Evolutionary conservation across 2,888 invertebrate genomes (phyloP).

Genomic region (Synergus laeviventris): DNA sequence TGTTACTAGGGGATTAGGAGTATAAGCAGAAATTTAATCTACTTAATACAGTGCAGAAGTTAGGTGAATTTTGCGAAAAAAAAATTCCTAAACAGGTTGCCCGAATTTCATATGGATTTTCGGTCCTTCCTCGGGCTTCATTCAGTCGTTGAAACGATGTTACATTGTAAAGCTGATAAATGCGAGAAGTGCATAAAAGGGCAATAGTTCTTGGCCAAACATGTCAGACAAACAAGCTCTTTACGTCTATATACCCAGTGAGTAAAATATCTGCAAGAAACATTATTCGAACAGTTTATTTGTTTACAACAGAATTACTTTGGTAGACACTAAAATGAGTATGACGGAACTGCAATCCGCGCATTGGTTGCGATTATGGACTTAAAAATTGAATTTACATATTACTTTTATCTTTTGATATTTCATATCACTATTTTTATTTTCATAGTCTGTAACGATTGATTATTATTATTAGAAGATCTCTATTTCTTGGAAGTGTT

Average conservation of each 20-base stretch:
- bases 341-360: slow-evolving; percentile 7
- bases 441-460: not conserved
- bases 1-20: too few relatives aligned
- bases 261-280: not conserved
- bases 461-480: not conserved
- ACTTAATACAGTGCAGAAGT: not conserved
- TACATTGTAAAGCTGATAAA: slow-evolving; percentile 33
- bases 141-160: slow-evolving; percentile 13
- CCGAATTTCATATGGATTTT: not conserved
- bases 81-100: not conserved
- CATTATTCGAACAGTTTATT: not conserved
- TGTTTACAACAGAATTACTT: too few relatives aligned
- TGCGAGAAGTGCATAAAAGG: slow-evolving; percentile 36
- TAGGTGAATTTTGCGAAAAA: not conserved
- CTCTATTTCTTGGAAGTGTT: not conserved
- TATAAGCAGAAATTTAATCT: too few relatives aligned
- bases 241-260: slow-evolving; percentile 48
- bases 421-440: not conserved
- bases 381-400: not conserved
- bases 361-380: not conserved
- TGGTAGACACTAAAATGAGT: not conserved
- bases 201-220: slow-evolving; percentile 66
- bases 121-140: not conserved
- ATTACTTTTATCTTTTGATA: not conserved
- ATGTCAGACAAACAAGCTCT: slow-evolving; percentile 54